Percentiles rank a stretch among this genome's conserved stretches.
Conservation (phyloP, 1,140 invertebrate genomes). For the Neomicropteryx cornuta region DNA sequence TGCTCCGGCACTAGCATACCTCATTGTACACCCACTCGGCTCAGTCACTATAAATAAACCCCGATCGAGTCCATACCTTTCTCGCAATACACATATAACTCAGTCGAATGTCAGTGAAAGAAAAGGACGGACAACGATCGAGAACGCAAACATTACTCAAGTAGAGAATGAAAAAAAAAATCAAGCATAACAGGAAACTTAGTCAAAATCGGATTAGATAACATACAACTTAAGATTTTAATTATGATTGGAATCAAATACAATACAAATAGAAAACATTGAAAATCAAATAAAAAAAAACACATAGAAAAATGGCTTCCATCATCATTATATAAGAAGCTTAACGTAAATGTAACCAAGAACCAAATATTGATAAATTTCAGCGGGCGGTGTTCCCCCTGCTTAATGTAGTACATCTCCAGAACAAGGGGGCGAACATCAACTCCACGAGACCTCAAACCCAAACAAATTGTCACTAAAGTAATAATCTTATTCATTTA, state of each 20-base stretch:
- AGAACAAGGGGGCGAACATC: conserved; percentile 33
- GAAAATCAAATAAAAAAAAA: conserved; percentile 41
- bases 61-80: no score
- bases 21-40: no score
- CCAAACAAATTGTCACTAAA: conserved; percentile 2
- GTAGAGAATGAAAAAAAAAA: no score
- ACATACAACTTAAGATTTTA: conserved; percentile 44
- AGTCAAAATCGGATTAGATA: conserved; percentile 41
- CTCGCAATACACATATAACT: no score
- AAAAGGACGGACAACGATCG: conserved; percentile 26
- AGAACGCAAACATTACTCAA: conserved; percentile 25
- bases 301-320: conserved; percentile 33
- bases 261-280: conserved; percentile 43
- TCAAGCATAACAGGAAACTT: conserved; percentile 43
- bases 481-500: no score
- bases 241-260: conserved; percentile 39
- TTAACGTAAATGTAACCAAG: conserved; percentile 26
- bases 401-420: conserved; percentile 30
- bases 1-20: no score
- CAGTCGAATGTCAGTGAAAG: no score
- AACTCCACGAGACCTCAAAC: neutral
- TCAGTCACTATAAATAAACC: no score
- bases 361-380: conserved; percentile 20
- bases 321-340: conserved; percentile 23
- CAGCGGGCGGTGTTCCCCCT: conserved; percentile 31